Base-by-base conservation (phyloP, 2,797 vertebrate genomes). In the Calcarius lapponicus region DNA sequence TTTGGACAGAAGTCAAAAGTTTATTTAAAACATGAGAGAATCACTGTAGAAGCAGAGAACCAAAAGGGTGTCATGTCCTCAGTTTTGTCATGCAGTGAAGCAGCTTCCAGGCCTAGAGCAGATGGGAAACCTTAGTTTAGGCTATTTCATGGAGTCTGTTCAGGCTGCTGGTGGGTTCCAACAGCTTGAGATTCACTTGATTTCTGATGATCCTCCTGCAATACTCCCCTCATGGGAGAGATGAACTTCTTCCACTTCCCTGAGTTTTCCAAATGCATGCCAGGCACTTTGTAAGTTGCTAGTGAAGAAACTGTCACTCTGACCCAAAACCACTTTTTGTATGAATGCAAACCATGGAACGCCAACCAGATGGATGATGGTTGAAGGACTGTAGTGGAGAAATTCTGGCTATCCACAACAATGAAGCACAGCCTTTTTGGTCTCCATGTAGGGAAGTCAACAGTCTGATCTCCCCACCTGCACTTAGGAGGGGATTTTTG, bases 1-100 rank as follows among this genome's bases (percentile, higher is more conserved):
- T 96, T 97, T 97, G 90, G 88, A 92, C 62, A 90, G 76, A 95
- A 97, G 90, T 97, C 93, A 95, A 84, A 94, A 92, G 92, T 96
- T 96, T 88, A 96, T 97, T 97, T 97, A 95, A 97, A 98, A 95
- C 73, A 92, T 67, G 76, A 97, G 92, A 81, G 88, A 95, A 95
- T 90, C 69, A 91, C 92, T 96, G 85, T 88, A 95, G 96, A 97
- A 74, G 31, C 50, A 92, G 56, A 82, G 81, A 96, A 96, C 89
- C 85, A 97, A 97, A 85, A 92, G 66, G 73, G 76, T 92, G 86
- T 60, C 62, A 38, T 60, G 91, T 80, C 56, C 87, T 96, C 6
- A 24, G 14, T 86, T 94, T 88, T 53, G 48, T 94, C 89, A 64
- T 60, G 53, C 31, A 18, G 38, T 80, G 80, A 95, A 92, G 80